Percentiles rank a stretch among this genome's conserved stretches.
phyloP scores from a whole-genome alignment of 1,140 invertebrate genomes.

The Akabosia matsudoensis region DNA sequence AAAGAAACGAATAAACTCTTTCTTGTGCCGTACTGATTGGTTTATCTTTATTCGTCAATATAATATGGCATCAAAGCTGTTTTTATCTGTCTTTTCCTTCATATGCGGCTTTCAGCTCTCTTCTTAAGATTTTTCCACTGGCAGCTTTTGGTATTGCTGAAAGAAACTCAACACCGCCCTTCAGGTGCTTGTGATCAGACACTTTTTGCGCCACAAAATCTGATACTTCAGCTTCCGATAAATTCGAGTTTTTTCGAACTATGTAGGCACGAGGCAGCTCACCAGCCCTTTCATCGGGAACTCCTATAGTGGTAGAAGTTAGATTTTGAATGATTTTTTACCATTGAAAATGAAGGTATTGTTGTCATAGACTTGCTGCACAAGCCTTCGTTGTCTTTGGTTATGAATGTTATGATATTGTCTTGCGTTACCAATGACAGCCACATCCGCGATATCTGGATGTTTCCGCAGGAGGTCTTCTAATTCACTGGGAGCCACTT shows the following conservation, averaged over 20 bases:
- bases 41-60: no score
- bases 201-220: slow-evolving; percentile 60
- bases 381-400: no score
- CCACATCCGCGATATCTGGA: slow-evolving; percentile 54
- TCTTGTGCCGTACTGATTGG: no score
- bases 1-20: no score
- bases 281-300: slow-evolving; percentile 55
- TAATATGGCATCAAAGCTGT: neutral
- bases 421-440: slow-evolving; percentile 55
- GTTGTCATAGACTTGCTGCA: no score
- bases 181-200: slow-evolving; percentile 65
- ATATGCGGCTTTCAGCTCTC: slow-evolving; percentile 13
- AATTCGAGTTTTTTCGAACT: slow-evolving; percentile 52
- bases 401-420: neutral
- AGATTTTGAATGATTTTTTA: no score
- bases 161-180: slow-evolving; percentile 52
- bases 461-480: slow-evolving; percentile 57
- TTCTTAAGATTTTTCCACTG: slow-evolving; percentile 36
- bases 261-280: slow-evolving; percentile 66
- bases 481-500: slow-evolving; percentile 61
- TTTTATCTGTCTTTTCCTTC: neutral
- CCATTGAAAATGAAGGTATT: neutral
- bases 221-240: slow-evolving; percentile 61
- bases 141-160: slow-evolving; percentile 28
- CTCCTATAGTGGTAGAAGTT: no score